Evolutionary conservation across 2,888 invertebrate genomes (phyloP), one percentile per base, ranked within the genome.

Genomic region (Tachystola acroxantha): DNA sequence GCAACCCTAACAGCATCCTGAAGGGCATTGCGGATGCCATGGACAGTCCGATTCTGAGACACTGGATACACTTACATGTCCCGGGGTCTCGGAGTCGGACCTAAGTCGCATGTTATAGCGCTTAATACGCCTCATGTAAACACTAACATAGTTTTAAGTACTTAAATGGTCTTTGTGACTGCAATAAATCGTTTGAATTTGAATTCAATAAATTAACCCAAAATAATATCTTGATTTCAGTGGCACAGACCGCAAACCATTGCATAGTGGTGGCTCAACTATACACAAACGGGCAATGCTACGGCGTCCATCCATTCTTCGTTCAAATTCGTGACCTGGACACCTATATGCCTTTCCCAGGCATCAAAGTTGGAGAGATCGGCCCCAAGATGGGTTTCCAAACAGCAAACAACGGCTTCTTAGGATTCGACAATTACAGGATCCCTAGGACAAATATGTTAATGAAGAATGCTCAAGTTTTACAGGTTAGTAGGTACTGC

Each of bases 381-480:
- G 97, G 97, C 1, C 92, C 94, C 0, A 97, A 97, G 67, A 81
- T 97, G 36, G 97, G 96, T 11, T 95, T 96, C 91, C 93, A 94
- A 57, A 90, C 91, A 0, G 92, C 93, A 1, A 97, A 98, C 64
- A 97, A 98, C 74, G 97, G 98, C 0, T 98, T 93, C 72, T 85
- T 98, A 36, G 93, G 94, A 0, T 92, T 98, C 42, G 90, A 95
- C 32, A 89, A 95, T 52, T 93, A 93, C 11, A 89, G 96, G 45
- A 93, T 98, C 62, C 97, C 97, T 0, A 88, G 96, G 32, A 89
- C 89, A n/a, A 88, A 94, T 46, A 94, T 98, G 96, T 74, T 98
- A 12, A 97, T 97, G 97, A 95, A 94, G 75, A 94, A 96, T 77
- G 92, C 94, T 38, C 91, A 96, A 88, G 95, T 96, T 50, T 64